Evolutionary conservation across 2,113 vertebrate species (phyloP).

Genomic region (Mus musculus): GRCm39 chr9:106453501-106454000

Average conservation of each 20-base stretch:
- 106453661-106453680: background rate
- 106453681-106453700: background rate
- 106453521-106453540: background rate
- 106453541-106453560: background rate
- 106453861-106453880: background rate
- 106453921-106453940: too few relatives aligned
- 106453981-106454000: too few relatives aligned
- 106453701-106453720: background rate
- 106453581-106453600: background rate
- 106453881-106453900: background rate
- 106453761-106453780: background rate
- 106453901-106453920: background rate
- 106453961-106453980: too few relatives aligned
- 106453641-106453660: background rate
- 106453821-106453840: background rate
- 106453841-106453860: background rate
- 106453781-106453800: background rate
- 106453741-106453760: background rate
- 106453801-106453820: background rate
- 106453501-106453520: background rate
- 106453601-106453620: background rate
- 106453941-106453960: too few relatives aligned
- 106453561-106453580: too few relatives aligned
- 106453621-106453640: too few relatives aligned
- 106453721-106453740: background rate